Percentiles rank a stretch among this genome's conserved stretches.
Conservation (phyloP, 2,888 invertebrate species). For the Standfussiana lucernea region DNA sequence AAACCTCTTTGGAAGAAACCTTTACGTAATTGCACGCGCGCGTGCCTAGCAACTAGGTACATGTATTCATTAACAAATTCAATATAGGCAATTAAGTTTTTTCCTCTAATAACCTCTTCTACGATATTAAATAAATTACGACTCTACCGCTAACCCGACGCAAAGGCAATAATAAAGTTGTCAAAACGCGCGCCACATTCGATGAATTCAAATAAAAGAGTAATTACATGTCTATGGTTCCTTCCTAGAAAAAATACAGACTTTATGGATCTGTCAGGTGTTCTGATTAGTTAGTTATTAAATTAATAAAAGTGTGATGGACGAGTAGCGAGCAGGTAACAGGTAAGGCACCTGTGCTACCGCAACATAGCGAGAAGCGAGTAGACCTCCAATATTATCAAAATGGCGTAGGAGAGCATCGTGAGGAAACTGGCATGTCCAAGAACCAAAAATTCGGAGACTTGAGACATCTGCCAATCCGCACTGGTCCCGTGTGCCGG, state of each 20-base stretch:
- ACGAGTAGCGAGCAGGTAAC: slow-evolving; percentile 12
- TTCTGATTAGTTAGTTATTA: slow-evolving; percentile 47
- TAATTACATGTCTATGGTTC: slow-evolving; percentile 55
- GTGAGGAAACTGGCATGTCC: not conserved
- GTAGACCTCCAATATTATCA: not conserved
- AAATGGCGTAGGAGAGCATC: not conserved
- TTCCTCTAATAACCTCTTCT: slow-evolving; percentile 11
- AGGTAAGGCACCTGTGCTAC: not conserved
- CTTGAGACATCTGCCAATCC: not conserved
- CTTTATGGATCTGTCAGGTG: slow-evolving; percentile 51
- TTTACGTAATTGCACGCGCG: not conserved
- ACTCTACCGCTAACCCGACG: not conserved
- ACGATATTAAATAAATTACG: slow-evolving; percentile 40
- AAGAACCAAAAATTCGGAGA: not conserved
- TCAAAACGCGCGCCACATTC: slow-evolving; percentile 47
- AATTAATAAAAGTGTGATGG: slow-evolving; percentile 45
- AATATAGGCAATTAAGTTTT: slow-evolving; percentile 40
- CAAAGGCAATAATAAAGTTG: slow-evolving; percentile 54
- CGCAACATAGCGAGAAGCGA: not conserved
- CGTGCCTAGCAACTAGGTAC: not conserved
- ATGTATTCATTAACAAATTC: not conserved
- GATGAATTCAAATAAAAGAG: slow-evolving; percentile 51
- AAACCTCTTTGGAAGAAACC: not conserved
- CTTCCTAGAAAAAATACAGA: slow-evolving; percentile 54
- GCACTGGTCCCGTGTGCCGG: not conserved